A percentile compares a stretch with the other conserved stretches of the same genome.
These are phyloP conservation scores for Tylochromis polylepis DNA, from an alignment of 2,113 vertebrate species.

Conservation along the genomic window DNA sequence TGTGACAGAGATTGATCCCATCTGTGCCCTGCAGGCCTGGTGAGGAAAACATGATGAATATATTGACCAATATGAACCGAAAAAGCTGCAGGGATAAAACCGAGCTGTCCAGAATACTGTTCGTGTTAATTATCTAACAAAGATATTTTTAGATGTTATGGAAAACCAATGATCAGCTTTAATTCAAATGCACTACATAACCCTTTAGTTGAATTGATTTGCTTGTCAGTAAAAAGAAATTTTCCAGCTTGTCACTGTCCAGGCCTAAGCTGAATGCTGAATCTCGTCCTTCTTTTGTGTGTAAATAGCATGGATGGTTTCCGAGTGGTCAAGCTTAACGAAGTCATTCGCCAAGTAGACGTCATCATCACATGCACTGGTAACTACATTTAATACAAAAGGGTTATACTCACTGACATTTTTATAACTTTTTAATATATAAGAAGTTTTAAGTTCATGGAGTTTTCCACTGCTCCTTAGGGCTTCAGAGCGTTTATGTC, in stretches of 20 bases:
- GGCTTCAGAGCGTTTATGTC: neutral
- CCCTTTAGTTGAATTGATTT: neutral
- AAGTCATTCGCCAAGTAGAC: conserved; percentile 93
- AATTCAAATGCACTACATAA: neutral
- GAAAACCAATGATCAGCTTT: neutral
- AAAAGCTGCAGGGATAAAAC: neutral
- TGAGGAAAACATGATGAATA: conserved; percentile 64
- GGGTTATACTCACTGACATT: neutral
- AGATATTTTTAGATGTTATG: neutral
- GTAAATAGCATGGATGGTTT: conserved; percentile 94
- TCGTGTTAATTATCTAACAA: neutral
- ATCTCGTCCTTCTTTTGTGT: neutral
- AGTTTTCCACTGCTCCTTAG: neutral
- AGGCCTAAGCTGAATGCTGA: neutral
- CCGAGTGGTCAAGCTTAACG: conserved; percentile 92
- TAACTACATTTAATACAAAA: conserved; percentile 43
- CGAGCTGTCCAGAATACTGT: neutral
- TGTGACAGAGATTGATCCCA: conserved; percentile 96
- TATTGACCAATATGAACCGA: neutral
- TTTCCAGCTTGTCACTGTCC: neutral
- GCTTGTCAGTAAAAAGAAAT: neutral
- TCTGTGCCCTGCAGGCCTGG: conserved; percentile 97
- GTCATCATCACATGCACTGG: conserved; percentile 98
- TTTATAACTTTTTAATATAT: neutral
- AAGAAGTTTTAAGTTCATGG: neutral